phyloP scores from a whole-genome alignment of 2,888 invertebrate species.

The Drosophila quinaria region DNA sequence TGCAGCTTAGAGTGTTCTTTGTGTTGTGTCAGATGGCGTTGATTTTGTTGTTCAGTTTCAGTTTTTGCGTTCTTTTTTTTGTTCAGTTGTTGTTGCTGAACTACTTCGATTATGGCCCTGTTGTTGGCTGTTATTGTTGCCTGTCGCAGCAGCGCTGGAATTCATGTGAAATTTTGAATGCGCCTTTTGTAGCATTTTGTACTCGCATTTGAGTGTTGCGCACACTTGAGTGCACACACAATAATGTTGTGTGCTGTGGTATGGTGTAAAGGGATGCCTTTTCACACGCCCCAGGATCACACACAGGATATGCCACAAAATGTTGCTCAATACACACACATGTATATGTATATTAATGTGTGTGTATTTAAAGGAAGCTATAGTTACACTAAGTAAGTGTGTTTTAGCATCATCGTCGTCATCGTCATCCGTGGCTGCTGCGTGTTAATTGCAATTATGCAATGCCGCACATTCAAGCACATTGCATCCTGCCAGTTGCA shows the following conservation, averaged over 20 bases:
- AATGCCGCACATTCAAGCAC: slow-evolving; percentile 56
- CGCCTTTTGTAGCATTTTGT: slow-evolving; percentile 61
- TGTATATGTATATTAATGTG: no score
- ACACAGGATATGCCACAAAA: slow-evolving; percentile 21
- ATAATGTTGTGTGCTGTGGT: slow-evolving; percentile 11
- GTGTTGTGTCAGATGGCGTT: slow-evolving; percentile 56
- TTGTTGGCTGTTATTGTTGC: slow-evolving; percentile 39
- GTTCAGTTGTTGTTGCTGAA: slow-evolving; percentile 34
- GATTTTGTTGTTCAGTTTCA: slow-evolving; percentile 75
- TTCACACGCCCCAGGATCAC: slow-evolving; percentile 41
- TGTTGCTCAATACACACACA: slow-evolving; percentile 13
- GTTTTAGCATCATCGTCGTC: slow-evolving; percentile 44
- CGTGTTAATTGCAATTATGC: slow-evolving; percentile 81
- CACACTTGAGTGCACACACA: slow-evolving; percentile 78
- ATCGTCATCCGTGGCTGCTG: slow-evolving; percentile 11
- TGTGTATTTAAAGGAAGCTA: slow-evolving; percentile 57
- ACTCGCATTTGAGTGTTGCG: slow-evolving; percentile 56
- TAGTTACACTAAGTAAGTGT: slow-evolving; percentile 70
- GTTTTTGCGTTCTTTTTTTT: slow-evolving; percentile 22
- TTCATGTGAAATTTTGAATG: slow-evolving; percentile 76
- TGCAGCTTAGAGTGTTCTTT: slow-evolving; percentile 64
- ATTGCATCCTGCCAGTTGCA: slow-evolving; percentile 72
- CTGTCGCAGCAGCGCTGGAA: slow-evolving; percentile 36
- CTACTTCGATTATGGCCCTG: slow-evolving; percentile 69
- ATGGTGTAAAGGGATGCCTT: slow-evolving; percentile 12